phyloP scores from a whole-genome alignment of 2,797 vertebrate species.

The Crocodylus rhombifer region DNA sequence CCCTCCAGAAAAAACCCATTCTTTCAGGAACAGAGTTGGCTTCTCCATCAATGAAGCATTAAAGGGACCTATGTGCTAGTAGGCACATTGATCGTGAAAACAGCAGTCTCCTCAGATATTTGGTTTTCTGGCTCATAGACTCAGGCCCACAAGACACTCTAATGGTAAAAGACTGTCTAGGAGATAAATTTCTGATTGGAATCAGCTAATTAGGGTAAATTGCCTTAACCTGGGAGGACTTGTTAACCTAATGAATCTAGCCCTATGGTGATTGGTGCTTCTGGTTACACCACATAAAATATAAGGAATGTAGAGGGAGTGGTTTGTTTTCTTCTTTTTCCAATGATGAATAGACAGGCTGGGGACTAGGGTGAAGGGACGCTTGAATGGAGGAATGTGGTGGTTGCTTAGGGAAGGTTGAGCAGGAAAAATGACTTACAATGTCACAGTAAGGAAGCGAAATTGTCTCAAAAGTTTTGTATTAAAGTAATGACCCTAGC shows the following conservation, averaged over 20 bases:
- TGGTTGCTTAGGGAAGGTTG: fast-evolving
- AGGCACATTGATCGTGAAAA: constrained; percentile 13
- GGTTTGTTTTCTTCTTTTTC: fast-evolving
- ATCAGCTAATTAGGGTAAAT: constrained; percentile 14
- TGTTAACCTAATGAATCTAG: neutral
- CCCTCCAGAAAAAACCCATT: neutral
- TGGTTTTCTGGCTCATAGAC: constrained; percentile 50
- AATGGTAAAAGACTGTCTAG: constrained; percentile 48
- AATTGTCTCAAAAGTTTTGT: neutral
- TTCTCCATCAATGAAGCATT: constrained; percentile 29
- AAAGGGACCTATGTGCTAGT: constrained; percentile 30
- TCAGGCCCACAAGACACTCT: constrained; percentile 23
- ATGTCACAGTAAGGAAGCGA: neutral
- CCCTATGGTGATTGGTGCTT: neutral
- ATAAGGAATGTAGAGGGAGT: neutral
- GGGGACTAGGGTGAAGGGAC: neutral
- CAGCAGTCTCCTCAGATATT: neutral
- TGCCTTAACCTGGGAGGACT: neutral
- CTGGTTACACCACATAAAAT: constrained; percentile 3
- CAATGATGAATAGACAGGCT: neutral
- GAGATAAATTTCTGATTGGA: neutral
- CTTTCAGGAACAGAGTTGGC: neutral
- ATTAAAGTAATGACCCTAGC: neutral
- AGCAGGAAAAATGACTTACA: neutral
- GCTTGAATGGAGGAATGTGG: neutral